Base-by-base conservation (phyloP, 2,797 vertebrate genomes). In the Pseudopleuronectes americanus region DNA sequence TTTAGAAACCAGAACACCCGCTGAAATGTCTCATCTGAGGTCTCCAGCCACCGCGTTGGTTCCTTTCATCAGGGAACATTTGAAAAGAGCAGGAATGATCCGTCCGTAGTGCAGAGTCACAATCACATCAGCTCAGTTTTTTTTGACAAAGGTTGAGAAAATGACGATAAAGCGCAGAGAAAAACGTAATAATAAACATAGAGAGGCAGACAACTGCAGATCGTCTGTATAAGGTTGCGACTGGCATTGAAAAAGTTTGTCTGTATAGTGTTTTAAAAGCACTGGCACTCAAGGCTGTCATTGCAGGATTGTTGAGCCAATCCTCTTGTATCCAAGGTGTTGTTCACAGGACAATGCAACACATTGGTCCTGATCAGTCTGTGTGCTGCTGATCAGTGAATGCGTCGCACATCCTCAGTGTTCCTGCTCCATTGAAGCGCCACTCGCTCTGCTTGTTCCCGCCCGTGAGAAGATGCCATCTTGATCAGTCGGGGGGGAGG, bases 1-100 rank as follows among this genome's bases (percentile, higher is more conserved):
- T 74, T 77, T 60, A 72, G 41, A 87, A 90, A 85, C 85, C 87
- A 87, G 89, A 93, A 92, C 53, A 93, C 90, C 81, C 45, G 92
- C 0, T 70, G 89, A 88, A 26, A 13, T 64, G 57, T 58, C 41
- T 68, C 56, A 31, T 72, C 61, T 49, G 2, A 57, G 58, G 58
- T 57, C 22, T 70, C 43, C 28, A 80, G 49, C 70, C 79, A 57
- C 41, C 67, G 38, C 7, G 33, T 79, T 36, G 54, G 54, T 78
- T 72, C 56, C 47, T 60, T 74, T 66, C 57, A 31, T 78, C 73
- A 17, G 17, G 69, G 75, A 65, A 51, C 75, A 48, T 77, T 62
- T 77, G 77, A 71, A 79, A 83, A 79, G 28, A 90, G 84, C 86
- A 79, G 81, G 82, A 83, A 84, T 48, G 79, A 79, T 76, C 77